phyloP scores from a whole-genome alignment of 2,113 vertebrate species.

The Marmota monax region DNA sequence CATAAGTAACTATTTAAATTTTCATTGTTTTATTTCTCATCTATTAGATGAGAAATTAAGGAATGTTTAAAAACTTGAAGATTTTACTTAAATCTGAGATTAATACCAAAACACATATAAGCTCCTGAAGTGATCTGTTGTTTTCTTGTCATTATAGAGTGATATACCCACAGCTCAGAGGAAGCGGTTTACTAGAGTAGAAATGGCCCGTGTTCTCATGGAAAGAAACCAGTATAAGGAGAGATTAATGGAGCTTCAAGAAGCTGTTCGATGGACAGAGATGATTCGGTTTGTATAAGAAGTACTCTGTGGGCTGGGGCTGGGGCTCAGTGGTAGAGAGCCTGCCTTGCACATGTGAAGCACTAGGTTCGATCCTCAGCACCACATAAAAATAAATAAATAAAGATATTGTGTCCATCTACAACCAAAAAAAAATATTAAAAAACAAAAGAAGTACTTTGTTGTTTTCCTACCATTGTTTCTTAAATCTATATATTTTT shows the following conservation, averaged over 20 bases:
- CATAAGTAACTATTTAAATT: slow-evolving; percentile 16
- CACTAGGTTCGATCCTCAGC: too few species aligned
- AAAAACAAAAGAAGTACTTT: neutral
- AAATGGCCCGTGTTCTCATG: slow-evolving; percentile 99
- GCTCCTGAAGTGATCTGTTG: neutral
- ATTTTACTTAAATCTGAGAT: slow-evolving; percentile 9
- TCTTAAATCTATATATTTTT: neutral
- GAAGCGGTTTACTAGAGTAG: slow-evolving; percentile 97
- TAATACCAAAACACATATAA: neutral
- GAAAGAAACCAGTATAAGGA: slow-evolving; percentile 99
- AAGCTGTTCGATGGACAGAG: slow-evolving; percentile 98
- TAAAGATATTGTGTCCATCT: too few species aligned
- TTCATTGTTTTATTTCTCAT: slow-evolving; percentile 55
- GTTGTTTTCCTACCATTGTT: neutral
- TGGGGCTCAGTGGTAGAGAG: too few species aligned
- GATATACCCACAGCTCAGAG: slow-evolving; percentile 98
- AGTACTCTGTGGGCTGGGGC: neutral
- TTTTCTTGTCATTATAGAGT: slow-evolving; percentile 87
- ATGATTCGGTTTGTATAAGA: slow-evolving; percentile 94
- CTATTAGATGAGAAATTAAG: slow-evolving; percentile 38
- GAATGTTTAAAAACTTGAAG: slow-evolving; percentile 4
- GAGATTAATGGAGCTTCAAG: slow-evolving; percentile 99
- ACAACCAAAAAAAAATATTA: too few species aligned
- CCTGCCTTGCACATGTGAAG: too few species aligned
- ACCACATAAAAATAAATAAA: too few species aligned